Conservation (phyloP, 2,888 invertebrate genomes). For the Brachypalpus laphriformis region DNA sequence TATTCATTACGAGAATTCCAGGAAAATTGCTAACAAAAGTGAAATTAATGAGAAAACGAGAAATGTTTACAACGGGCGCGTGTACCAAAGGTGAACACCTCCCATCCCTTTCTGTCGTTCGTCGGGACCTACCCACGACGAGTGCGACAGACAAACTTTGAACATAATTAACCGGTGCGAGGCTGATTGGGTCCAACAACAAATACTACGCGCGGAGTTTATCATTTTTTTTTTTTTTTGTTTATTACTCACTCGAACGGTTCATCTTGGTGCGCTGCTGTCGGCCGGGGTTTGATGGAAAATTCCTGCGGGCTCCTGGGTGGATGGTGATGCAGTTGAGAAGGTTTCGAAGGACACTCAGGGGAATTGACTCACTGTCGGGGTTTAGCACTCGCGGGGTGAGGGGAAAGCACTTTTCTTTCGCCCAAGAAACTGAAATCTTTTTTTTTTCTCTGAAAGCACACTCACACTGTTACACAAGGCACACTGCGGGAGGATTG, state of each 20-base stretch:
- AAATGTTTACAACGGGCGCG: constrained; percentile 44
- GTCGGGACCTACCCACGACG: not conserved
- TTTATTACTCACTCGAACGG: constrained; percentile 69
- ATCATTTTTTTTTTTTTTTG: not conserved
- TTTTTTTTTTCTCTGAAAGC: not conserved
- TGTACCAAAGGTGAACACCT: constrained; percentile 20
- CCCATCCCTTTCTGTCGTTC: constrained; percentile 63
- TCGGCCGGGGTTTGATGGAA: not conserved
- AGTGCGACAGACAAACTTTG: constrained; percentile 70
- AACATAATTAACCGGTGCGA: constrained; percentile 69
- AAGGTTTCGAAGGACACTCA: not conserved
- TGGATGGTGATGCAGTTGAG: no score
- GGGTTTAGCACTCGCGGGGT: not conserved
- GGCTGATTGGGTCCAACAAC: constrained; percentile 22
- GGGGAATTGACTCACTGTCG: not conserved
- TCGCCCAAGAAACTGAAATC: not conserved
- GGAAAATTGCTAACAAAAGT: not conserved
- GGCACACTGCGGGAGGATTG: constrained; percentile 45
- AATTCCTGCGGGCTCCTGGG: not conserved
- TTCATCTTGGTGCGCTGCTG: constrained; percentile 46
- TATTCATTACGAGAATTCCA: not conserved
- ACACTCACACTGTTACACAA: constrained; percentile 53
- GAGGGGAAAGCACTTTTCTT: constrained; percentile 21
- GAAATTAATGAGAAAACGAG: constrained; percentile 5
- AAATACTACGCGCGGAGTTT: not conserved